Percentiles rank a stretch among this genome's conserved stretches.
Evolutionary conservation across 2,797 vertebrate species (phyloP).

Genomic region (Psittacula derbiana): DNA sequence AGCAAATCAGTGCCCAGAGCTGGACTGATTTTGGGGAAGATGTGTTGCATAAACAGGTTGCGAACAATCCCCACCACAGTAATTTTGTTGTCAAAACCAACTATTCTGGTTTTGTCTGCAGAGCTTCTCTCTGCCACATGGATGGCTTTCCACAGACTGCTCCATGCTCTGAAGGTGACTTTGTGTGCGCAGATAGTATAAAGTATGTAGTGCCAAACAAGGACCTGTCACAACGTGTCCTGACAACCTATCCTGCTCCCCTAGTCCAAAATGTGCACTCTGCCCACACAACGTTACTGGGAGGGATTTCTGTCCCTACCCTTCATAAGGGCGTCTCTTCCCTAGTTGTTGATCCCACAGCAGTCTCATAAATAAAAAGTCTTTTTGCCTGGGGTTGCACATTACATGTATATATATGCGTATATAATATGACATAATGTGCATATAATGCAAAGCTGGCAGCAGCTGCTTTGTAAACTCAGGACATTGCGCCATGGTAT

Average conservation of each 20-base stretch:
- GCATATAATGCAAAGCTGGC: neutral
- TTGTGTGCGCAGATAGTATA: neutral
- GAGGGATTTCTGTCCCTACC: neutral
- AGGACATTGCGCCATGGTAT: neutral
- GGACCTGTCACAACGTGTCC: neutral
- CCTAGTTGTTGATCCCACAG: neutral
- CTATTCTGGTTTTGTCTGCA: neutral
- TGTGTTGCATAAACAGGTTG: neutral
- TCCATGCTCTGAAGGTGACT: neutral
- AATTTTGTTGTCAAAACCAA: neutral
- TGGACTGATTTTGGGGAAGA: neutral
- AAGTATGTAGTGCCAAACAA: neutral
- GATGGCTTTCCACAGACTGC: neutral
- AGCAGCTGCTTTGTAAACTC: neutral
- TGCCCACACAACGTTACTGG: neutral
- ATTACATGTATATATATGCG: neutral
- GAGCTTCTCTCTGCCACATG: neutral
- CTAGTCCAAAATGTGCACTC: neutral
- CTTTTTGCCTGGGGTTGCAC: neutral
- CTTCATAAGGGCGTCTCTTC: neutral
- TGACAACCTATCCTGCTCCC: neutral
- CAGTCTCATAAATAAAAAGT: neutral
- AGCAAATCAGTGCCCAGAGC: neutral
- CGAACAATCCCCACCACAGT: neutral
- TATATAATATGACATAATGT: neutral